Conservation (phyloP, 2,113 vertebrate species). For the Gavia stellata region DNA sequence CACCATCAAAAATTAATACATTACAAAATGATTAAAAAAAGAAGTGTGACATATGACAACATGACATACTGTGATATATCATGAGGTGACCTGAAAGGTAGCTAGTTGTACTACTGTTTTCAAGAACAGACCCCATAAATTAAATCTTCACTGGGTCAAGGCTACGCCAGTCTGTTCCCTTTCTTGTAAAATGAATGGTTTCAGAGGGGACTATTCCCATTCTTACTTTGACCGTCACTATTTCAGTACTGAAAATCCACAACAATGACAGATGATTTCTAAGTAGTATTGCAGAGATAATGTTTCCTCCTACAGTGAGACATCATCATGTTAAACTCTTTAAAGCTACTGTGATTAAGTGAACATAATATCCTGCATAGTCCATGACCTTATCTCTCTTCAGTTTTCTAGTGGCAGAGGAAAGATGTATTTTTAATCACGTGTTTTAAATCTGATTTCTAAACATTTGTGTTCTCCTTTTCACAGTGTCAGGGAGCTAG, state of each 20-base stretch:
- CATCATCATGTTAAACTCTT: slow-evolving; percentile 20
- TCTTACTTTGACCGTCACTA: not conserved
- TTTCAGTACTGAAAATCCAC: not conserved
- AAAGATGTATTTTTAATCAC: slow-evolving; percentile 39
- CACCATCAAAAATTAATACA: not conserved
- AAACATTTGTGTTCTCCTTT: slow-evolving; percentile 26
- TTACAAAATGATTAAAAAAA: not conserved
- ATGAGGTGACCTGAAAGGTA: not conserved
- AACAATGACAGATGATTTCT: not conserved
- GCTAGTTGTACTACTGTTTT: not conserved
- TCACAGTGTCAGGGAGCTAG: not conserved
- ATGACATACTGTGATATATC: not conserved
- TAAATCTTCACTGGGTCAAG: not conserved
- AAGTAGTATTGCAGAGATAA: slow-evolving; percentile 1
- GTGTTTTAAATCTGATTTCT: slow-evolving; percentile 33
- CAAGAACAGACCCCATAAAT: not conserved
- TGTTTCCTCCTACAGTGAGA: not conserved
- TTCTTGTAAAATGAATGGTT: not conserved
- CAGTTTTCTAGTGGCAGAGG: slow-evolving; percentile 17
- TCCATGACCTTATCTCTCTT: slow-evolving; percentile 31
- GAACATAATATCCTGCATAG: slow-evolving; percentile 16
- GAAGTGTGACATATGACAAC: not conserved
- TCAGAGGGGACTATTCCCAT: not conserved
- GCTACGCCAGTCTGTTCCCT: not conserved
- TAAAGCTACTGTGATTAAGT: slow-evolving; percentile 10